Percentiles rank a stretch among this genome's conserved stretches.
phyloP scores from a whole-genome alignment of 2,888 invertebrate species.

The Syrista parreyssii region DNA sequence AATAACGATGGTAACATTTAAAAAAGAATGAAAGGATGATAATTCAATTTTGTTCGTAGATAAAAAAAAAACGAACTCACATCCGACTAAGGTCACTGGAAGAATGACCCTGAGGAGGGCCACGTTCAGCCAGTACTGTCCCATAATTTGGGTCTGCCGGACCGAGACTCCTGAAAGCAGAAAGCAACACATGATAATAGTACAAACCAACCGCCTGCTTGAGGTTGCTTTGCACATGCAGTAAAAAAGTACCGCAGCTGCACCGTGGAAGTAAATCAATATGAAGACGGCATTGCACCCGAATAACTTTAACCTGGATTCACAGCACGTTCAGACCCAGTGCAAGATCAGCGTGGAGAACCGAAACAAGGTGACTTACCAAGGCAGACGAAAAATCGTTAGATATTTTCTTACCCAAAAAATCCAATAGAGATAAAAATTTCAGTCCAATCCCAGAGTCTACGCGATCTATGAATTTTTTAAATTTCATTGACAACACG shows the following conservation, averaged over 20 bases:
- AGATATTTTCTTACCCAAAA: background rate
- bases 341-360: background rate
- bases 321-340: background rate
- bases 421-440: background rate
- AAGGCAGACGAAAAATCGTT: background rate
- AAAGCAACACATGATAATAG: background rate
- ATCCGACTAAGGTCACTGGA: slow-evolving; percentile 68
- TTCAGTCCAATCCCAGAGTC: background rate
- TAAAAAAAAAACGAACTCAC: slow-evolving; percentile 63
- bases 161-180: slow-evolving; percentile 45
- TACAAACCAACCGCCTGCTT: too few relatives aligned
- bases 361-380: background rate
- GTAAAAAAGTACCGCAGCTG: background rate
- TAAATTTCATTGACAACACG: background rate
- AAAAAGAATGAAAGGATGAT: background rate
- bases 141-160: slow-evolving; percentile 58
- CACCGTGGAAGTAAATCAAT: background rate
- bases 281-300: background rate
- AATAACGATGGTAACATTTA: background rate
- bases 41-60: background rate
- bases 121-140: slow-evolving; percentile 66
- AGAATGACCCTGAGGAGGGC: slow-evolving; percentile 68
- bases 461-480: background rate
- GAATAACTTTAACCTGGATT: background rate
- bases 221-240: background rate